Evolutionary conservation across 2,113 vertebrate genomes (phyloP).

Genomic region (Arenaria interpres): DNA sequence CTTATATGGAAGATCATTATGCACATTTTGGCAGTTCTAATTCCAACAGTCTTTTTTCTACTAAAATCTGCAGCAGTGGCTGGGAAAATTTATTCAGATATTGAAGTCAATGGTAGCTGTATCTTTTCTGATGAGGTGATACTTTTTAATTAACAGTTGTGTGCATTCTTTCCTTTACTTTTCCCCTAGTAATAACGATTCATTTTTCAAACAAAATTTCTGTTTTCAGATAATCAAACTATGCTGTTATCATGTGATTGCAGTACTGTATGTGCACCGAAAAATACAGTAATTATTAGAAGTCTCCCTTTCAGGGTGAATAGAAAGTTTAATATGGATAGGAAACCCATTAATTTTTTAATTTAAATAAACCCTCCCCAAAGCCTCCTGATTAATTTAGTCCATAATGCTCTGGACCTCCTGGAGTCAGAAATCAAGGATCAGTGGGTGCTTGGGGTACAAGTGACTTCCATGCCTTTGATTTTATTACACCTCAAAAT

Average conservation of each 20-base stretch:
- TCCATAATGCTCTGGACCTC: neutral
- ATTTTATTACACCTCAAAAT: neutral
- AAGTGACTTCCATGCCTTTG: neutral
- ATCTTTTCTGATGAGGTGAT: neutral
- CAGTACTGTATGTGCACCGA: neutral
- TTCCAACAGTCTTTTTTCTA: neutral
- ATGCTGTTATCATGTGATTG: neutral
- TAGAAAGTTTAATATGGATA: neutral
- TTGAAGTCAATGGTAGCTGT: neutral
- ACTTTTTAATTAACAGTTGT: neutral
- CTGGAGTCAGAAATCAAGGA: neutral
- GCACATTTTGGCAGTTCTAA: neutral
- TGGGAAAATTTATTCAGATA: neutral
- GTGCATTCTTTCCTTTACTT: neutral
- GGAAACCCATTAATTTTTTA: slow-evolving; percentile 9
- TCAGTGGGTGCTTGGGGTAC: neutral
- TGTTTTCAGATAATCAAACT: neutral
- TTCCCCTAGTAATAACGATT: neutral
- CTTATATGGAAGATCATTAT: neutral
- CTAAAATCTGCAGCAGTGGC: neutral
- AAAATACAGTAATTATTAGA: slow-evolving; percentile 8
- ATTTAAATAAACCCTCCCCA: neutral
- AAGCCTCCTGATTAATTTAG: neutral
- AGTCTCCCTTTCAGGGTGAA: neutral
- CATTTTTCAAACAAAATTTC: neutral